Evolutionary conservation across 2,888 invertebrate genomes (phyloP).

Genomic region (Busseola fusca): DNA sequence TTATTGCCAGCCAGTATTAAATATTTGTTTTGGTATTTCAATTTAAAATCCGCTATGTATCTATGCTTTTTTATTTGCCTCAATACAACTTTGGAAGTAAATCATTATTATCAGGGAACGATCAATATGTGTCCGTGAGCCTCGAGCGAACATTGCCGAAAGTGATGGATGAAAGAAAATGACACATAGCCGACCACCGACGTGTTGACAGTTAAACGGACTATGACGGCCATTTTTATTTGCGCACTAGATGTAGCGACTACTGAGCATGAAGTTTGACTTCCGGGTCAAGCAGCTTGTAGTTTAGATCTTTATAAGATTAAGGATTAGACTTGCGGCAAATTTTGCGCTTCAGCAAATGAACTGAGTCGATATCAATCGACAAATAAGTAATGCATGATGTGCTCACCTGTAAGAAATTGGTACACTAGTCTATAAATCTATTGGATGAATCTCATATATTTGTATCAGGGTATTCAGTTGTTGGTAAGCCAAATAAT

Average conservation of each 20-base stretch:
- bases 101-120: slow-evolving; percentile 32
- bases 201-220: slow-evolving; percentile 16
- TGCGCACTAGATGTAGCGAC: slow-evolving; percentile 18
- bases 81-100: slow-evolving; percentile 5
- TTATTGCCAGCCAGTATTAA: neutral
- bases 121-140: slow-evolving; percentile 13
- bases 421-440: no score
- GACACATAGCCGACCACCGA: slow-evolving; percentile 37
- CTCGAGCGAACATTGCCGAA: slow-evolving; percentile 6
- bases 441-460: no score
- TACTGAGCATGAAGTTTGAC: neutral
- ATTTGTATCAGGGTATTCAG: no score
- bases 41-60: neutral
- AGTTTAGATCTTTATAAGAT: neutral
- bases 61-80: neutral
- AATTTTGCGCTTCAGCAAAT: neutral
- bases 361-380: no score
- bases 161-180: slow-evolving; percentile 49
- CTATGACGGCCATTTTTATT: slow-evolving; percentile 35
- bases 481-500: no score
- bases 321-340: neutral
- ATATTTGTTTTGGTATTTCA: slow-evolving; percentile 19
- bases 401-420: no score
- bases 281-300: neutral
- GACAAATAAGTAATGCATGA: no score